Percentiles rank a stretch among this genome's conserved stretches.
Evolutionary conservation across 2,797 vertebrate genomes (phyloP).

Genomic region (Mormyrops boulengeri): DNA sequence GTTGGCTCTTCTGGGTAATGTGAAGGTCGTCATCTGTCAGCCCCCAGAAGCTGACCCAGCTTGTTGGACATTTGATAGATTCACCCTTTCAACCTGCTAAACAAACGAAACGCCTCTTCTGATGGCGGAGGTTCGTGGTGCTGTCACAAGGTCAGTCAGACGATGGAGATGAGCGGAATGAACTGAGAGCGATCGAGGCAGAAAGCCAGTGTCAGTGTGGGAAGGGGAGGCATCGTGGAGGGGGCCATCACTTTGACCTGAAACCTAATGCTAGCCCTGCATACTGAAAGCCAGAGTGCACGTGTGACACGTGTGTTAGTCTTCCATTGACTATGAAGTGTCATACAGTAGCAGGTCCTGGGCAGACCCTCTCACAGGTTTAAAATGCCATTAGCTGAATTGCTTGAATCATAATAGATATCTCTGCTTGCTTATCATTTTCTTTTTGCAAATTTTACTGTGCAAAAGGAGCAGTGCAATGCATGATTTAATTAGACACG

Average conservation of each 20-base stretch:
- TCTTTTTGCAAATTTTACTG: background rate
- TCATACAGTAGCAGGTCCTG: background rate
- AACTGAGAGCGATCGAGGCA: background rate
- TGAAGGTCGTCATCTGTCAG: conserved; percentile 11
- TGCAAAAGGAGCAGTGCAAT: background rate
- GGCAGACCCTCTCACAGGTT: background rate
- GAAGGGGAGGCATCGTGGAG: background rate
- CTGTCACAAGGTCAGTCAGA: conserved; percentile 1
- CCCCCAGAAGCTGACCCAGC: background rate
- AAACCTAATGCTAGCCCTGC: background rate
- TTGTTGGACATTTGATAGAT: background rate
- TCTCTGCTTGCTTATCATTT: conserved; percentile 9
- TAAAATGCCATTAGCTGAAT: background rate
- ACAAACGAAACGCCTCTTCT: background rate
- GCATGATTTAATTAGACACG: conserved; percentile 10
- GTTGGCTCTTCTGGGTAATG: background rate
- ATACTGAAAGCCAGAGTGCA: background rate
- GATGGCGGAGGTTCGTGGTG: background rate
- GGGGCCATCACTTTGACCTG: background rate
- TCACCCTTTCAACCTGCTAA: background rate
- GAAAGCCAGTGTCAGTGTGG: background rate
- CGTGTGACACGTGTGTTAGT: background rate
- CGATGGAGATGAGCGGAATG: background rate
- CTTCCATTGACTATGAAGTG: background rate
- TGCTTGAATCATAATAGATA: background rate